Evolutionary conservation across 2,113 vertebrate genomes (phyloP).

Genomic region (Erpornis zantholeuca): DNA sequence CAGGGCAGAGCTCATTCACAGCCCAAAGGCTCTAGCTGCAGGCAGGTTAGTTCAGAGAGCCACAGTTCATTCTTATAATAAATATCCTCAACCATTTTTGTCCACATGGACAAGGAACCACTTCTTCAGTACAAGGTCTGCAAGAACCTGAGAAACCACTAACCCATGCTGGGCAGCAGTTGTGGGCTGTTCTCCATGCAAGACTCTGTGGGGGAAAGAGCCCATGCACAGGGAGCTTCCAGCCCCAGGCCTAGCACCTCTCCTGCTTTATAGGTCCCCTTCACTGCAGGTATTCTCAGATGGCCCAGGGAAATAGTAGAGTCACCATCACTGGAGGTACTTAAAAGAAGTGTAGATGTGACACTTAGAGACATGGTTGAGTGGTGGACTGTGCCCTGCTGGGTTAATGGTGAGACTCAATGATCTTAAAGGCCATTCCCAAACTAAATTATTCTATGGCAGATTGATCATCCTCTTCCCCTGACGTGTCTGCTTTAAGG

Average conservation of each 20-base stretch:
- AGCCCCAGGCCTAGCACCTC: not conserved
- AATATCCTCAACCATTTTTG: not conserved
- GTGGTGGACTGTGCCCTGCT: not conserved
- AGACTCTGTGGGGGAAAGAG: not conserved
- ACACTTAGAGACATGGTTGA: rapidly evolving
- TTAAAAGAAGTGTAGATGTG: rapidly evolving
- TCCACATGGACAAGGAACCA: rapidly evolving
- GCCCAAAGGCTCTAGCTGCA: not conserved
- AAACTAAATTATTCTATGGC: not conserved
- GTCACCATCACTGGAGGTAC: too few relatives aligned
- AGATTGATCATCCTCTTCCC: not conserved
- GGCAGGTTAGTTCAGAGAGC: not conserved
- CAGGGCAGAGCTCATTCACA: not conserved
- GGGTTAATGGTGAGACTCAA: not conserved
- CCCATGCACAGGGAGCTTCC: not conserved
- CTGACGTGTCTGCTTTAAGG: not conserved
- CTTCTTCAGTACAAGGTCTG: not conserved
- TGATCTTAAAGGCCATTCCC: not conserved
- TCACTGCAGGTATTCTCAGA: not conserved
- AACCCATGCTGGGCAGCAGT: not conserved
- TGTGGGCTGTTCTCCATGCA: rapidly evolving
- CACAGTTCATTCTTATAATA: not conserved
- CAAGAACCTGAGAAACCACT: not conserved
- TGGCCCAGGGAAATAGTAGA: not conserved
- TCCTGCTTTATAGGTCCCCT: not conserved